Base-by-base conservation (phyloP, 2,888 invertebrate genomes). In the Agriotes lineatus region DNA sequence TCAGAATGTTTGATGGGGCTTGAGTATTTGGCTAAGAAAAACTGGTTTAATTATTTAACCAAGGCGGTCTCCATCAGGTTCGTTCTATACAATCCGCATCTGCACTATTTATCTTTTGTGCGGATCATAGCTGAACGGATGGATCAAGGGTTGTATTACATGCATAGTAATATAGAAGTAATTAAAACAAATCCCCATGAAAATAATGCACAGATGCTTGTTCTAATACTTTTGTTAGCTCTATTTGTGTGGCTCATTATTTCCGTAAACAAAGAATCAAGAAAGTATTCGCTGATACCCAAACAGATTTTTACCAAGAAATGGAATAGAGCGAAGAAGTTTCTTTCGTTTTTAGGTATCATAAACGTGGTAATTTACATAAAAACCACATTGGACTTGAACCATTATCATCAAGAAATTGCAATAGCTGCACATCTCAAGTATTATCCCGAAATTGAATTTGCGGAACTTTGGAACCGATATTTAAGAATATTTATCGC, bases 31-130 rank as follows among this genome's bases (percentile, higher is more conserved):
- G 4, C 10, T 3, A n/a, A 30, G 2, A 54, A 54, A 5, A 1
- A 63, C 12, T 63, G 63, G 63, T 42, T 63, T 42, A 18, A 63
- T 14, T 22, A 18, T 30, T 19, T 63, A 25, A 63, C 63, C 2
- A 33, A 19, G 2, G 54, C 52, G 1, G 42, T 63, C 39, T 63
- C 6, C 14, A 39, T 44, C 2, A 44, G 54, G 20, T 52, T 63
- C 33, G 42, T 42, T 25, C 16, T 63, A n/a, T 63, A 35, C 18
- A 63, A 63, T 54, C 22, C 42, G 6, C 14, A 25, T 19, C n/a
- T 25, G 10, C 30, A 39, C n/a, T 12, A 22, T 25, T 54, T 54
- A 5, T 6, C 54, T 1, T 2, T n/a, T 0, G n/a, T 54, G 10
- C 25, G 42, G 0, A 10, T 63, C 7, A 52, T 63, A 42, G 63